phyloP scores from a whole-genome alignment of 2,113 vertebrate genomes.

The Oenanthe oenanthe region DNA sequence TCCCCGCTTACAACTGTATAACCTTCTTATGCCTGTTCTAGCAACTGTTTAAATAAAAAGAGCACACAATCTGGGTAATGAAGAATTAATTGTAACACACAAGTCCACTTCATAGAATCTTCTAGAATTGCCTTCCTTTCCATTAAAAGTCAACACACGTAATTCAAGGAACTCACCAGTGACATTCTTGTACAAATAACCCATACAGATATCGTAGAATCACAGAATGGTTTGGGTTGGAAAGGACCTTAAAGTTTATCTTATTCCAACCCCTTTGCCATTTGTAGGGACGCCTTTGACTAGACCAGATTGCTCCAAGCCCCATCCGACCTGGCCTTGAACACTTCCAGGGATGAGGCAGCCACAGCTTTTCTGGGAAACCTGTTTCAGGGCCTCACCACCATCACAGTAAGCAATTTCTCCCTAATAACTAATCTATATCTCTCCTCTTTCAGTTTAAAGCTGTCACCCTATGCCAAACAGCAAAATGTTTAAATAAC shows the following conservation, averaged over 20 bases:
- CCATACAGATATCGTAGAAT: neutral
- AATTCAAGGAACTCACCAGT: neutral
- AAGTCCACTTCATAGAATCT: neutral
- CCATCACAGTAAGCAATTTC: neutral
- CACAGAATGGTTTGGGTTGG: too few relatives aligned
- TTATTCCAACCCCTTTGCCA: neutral
- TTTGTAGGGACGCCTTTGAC: neutral
- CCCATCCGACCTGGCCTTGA: neutral
- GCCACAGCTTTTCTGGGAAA: neutral
- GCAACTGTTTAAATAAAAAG: neutral
- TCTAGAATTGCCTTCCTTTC: accelerated
- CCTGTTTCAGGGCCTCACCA: neutral
- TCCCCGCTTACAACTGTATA: neutral
- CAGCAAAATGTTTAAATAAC: neutral
- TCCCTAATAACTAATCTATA: neutral
- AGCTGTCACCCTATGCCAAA: neutral
- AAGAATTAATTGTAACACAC: accelerated
- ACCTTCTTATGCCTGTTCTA: neutral
- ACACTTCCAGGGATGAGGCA: neutral
- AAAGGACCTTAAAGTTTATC: neutral
- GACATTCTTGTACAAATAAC: neutral
- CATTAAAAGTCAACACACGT: neutral
- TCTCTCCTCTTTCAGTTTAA: neutral
- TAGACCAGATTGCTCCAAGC: neutral
- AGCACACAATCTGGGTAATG: neutral